A percentile compares a stretch with the other conserved stretches of the same genome.
Evolutionary conservation across 2,797 vertebrate genomes (phyloP).

Genomic region (Margarornis squamiger): DNA sequence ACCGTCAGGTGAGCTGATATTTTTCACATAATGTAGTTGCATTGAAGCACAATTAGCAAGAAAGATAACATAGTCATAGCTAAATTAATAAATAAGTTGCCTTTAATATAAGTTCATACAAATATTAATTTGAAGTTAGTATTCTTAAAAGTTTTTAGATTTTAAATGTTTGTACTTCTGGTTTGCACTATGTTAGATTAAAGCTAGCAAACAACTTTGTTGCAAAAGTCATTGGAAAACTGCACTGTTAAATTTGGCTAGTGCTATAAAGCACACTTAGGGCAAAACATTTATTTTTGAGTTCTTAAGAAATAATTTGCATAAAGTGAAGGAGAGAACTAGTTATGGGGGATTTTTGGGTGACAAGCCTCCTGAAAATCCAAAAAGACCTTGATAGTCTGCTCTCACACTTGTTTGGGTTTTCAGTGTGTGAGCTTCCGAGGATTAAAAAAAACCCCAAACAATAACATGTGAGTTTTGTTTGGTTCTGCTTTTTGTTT

Average conservation of each 20-base stretch:
- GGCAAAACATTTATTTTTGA: background rate
- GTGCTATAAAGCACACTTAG: background rate
- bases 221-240: background rate
- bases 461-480: background rate
- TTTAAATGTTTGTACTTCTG: background rate
- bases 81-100: background rate
- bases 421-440: background rate
- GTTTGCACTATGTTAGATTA: background rate
- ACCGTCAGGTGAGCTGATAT: constrained; percentile 83
- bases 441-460: background rate
- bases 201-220: background rate
- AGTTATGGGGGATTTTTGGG: background rate
- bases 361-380: background rate
- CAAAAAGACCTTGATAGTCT: fast-evolving
- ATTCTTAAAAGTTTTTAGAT: background rate
- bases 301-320: background rate
- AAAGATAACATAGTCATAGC: background rate
- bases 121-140: background rate
- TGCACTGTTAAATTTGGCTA: background rate
- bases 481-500: background rate
- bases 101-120: background rate
- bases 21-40: background rate
- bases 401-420: background rate
- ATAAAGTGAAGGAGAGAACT: background rate
- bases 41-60: background rate